phyloP scores from a whole-genome alignment of 2,113 vertebrate species.

The Plectropomus leopardus region DNA sequence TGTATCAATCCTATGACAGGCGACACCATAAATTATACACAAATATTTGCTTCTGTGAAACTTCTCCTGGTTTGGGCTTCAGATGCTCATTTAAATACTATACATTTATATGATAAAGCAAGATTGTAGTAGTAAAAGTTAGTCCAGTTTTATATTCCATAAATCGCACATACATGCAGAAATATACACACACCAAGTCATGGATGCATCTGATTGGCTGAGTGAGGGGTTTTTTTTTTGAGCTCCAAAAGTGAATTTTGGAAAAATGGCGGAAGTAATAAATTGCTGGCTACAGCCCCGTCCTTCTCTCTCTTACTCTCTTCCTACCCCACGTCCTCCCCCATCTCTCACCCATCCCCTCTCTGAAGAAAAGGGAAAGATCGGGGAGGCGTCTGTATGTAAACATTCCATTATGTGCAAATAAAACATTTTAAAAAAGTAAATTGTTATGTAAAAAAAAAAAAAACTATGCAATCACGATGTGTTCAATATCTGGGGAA shows the following conservation, averaged over 20 bases:
- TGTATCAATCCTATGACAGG: conserved; percentile 33
- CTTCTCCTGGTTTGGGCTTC: conserved; percentile 38
- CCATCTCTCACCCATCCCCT: conserved; percentile 9
- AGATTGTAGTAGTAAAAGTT: conserved; percentile 23
- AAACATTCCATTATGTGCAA: conserved; percentile 83
- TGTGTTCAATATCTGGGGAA: conserved; percentile 66
- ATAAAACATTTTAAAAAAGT: conserved; percentile 50
- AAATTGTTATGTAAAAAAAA: conserved; percentile 76
- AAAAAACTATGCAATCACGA: conserved; percentile 85
- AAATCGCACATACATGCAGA: background rate
- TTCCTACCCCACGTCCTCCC: conserved; percentile 13
- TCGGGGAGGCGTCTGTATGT: conserved; percentile 55
- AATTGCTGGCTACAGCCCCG: conserved; percentile 60
- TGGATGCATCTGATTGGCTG: conserved; percentile 42
- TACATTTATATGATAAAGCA: conserved; percentile 53
- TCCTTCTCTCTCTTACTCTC: conserved; percentile 24
- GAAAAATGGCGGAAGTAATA: conserved; percentile 22
- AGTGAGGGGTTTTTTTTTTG: conserved; percentile 22
- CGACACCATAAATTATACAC: conserved; percentile 27
- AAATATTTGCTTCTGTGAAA: conserved; percentile 59
- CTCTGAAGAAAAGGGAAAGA: conserved; percentile 47
- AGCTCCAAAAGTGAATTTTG: background rate
- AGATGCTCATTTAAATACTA: conserved; percentile 59
- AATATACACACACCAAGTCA: background rate
- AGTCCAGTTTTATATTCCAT: conserved; percentile 48